Base-by-base conservation (phyloP, 2,888 invertebrate species). In the Dicranocentrus wangi region DNA sequence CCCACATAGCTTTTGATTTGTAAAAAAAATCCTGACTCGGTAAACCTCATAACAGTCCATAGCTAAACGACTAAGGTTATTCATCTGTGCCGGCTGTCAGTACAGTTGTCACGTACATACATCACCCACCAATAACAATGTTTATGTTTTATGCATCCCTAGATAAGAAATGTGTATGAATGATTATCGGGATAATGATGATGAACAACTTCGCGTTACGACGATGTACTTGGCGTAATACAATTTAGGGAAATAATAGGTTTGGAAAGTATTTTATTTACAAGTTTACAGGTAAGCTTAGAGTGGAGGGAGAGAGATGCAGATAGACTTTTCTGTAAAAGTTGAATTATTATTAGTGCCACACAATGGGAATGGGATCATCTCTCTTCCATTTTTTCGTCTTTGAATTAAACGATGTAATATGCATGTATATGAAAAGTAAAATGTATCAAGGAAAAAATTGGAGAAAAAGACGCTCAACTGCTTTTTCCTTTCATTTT, bases 241-340 rank as follows among this genome's bases (percentile, higher is more conserved):
- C 8, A 19, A 60, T 32, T 28, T 28, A 28, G 32, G 61, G 61
- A 61, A 61, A 61, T 61, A 61, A 61, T 58, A 61, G 28, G 32
- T 61, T 61, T 28, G 28, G 61, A 61, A 61, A 61, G 61, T 61
- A 25, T 47, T 47, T 47, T n/a, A 47, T 47, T 32, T 10, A 15
- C 47, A 47, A 8, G 47, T 55, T 23, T 55, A 55, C 55, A 51
- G n/a, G n/a, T 55, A 21, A 23, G n/a, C n/a, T n/a, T n/a, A n/a
- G n/a, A n/a, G n/a, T n/a, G 39, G 39, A 8, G 39, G 39, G 7
- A 39, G 13, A 39, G 13, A 39, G 47, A 15, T 47, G 5, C n/a
- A 47, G n/a, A 47, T 47, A 21, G 21, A 55, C 23, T 21, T 23
- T 55, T 55, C 23, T 21, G 23, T 19, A 55, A 55, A 55, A 55